These are phyloP conservation scores for Dicyrtoma fusca DNA, from an alignment of 2,888 invertebrate genomes.

Conservation along the genomic window DNA sequence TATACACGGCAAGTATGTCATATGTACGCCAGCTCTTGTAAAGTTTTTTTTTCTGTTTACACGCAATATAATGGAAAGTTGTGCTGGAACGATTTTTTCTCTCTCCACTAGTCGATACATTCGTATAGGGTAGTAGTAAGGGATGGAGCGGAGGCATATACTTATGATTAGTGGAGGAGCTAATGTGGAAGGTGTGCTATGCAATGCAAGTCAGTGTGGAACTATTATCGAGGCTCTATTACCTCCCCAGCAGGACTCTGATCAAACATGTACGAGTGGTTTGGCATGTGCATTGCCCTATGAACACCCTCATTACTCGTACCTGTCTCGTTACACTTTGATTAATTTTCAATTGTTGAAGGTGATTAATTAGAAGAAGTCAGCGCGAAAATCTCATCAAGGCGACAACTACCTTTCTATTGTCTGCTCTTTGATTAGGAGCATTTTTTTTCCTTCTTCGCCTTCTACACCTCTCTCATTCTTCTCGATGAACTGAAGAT, in stretches of 20 bases:
- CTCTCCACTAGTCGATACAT: too few relatives aligned
- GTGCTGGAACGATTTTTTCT: too few relatives aligned
- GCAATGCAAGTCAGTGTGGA: too few relatives aligned
- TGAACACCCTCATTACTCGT: constrained; percentile 51
- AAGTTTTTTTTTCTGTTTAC: too few relatives aligned
- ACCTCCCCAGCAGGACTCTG: constrained; percentile 51
- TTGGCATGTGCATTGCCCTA: constrained; percentile 49
- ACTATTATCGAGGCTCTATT: constrained; percentile 50
- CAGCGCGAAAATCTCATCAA: constrained; percentile 54
- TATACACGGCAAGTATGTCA: too few relatives aligned
- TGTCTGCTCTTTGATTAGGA: constrained; percentile 51
- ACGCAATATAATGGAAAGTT: too few relatives aligned
- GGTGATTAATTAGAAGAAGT: constrained; percentile 55
- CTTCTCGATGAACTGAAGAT: constrained; percentile 38
- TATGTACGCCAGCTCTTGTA: too few relatives aligned
- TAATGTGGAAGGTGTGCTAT: too few relatives aligned
- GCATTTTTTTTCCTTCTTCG: constrained; percentile 40
- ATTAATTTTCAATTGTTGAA: constrained; percentile 56
- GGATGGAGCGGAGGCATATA: too few relatives aligned
- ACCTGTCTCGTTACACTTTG: constrained; percentile 56
- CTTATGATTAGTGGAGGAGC: too few relatives aligned
- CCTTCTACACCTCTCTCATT: constrained; percentile 28
- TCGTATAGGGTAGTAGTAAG: too few relatives aligned
- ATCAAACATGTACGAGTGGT: constrained; percentile 46
- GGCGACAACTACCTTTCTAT: constrained; percentile 50